These are phyloP conservation scores for Pseudoatta argentina DNA, from an alignment of 1,140 invertebrate genomes.

Conservation along the genomic window DNA sequence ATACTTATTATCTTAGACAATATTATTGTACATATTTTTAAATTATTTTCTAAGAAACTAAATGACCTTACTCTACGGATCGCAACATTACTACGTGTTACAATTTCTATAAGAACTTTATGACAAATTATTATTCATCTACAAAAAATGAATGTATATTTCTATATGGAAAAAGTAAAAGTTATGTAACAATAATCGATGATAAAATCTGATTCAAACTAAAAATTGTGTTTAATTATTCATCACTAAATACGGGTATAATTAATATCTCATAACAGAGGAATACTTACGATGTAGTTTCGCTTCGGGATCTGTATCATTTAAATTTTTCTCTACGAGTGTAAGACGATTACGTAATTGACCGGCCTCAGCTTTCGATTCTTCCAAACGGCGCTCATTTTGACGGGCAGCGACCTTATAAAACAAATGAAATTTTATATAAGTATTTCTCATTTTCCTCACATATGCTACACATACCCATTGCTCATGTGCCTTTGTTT, in stretches of 20 bases:
- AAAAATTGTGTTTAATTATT: constrained; percentile 3
- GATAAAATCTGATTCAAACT: background rate
- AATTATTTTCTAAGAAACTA: constrained; percentile 39
- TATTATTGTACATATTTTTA: background rate
- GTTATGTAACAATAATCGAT: constrained; percentile 11
- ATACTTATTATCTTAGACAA: background rate
- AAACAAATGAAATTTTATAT: constrained; percentile 20
- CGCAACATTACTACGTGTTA: constrained; percentile 17
- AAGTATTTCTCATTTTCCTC: background rate
- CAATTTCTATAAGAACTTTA: constrained; percentile 21
- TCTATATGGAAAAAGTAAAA: background rate
- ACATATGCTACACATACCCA: constrained; percentile 87
- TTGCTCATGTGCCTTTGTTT: constrained; percentile 92
- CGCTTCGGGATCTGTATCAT: constrained; percentile 81
- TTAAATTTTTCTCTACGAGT: constrained; percentile 87
- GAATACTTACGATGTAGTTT: constrained; percentile 85
- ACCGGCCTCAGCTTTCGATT: constrained; percentile 91
- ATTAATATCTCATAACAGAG: background rate
- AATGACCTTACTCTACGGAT: constrained; percentile 21
- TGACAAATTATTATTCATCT: constrained; percentile 7
- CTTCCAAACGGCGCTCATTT: constrained; percentile 91
- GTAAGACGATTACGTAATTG: constrained; percentile 91
- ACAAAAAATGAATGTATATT: background rate
- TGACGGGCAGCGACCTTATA: constrained; percentile 89
- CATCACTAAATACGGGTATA: background rate